Conservation (phyloP, 2,797 vertebrate species). For the Dromococcyx pavoninus region DNA sequence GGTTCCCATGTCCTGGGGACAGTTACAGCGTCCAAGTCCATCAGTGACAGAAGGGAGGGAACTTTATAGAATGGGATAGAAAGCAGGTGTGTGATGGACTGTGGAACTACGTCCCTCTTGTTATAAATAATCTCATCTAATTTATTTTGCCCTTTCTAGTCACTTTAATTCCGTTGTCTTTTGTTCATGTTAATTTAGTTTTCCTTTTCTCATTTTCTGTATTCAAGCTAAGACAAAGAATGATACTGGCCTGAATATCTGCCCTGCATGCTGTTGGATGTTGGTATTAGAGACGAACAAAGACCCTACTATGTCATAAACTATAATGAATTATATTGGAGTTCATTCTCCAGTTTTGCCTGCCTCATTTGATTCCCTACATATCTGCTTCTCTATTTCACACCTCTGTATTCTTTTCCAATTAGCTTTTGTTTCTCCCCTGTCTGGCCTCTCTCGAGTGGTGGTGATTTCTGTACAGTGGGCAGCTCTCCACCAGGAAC, state of each 20-base stretch:
- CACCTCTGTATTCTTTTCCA: neutral
- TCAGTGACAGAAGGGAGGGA: neutral
- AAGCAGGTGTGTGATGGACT: neutral
- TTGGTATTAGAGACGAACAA: neutral
- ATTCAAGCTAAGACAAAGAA: neutral
- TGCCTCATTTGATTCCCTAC: neutral
- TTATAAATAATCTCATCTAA: neutral
- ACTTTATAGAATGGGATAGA: neutral
- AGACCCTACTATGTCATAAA: neutral
- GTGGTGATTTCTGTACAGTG: neutral
- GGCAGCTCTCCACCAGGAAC: neutral
- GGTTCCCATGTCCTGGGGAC: neutral
- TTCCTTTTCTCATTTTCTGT: neutral
- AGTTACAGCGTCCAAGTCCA: neutral
- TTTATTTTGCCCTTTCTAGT: neutral
- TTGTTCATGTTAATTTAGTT: neutral
- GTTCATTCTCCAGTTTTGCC: neutral
- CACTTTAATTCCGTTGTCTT: neutral
- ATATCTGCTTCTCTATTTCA: neutral
- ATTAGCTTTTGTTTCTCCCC: neutral
- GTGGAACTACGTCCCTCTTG: neutral
- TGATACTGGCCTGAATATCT: neutral
- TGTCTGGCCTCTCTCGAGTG: neutral
- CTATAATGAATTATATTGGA: neutral
- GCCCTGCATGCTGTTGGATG: neutral